phyloP scores from a whole-genome alignment of 1,140 invertebrate genomes.

The Diploscapter pachys region DNA sequence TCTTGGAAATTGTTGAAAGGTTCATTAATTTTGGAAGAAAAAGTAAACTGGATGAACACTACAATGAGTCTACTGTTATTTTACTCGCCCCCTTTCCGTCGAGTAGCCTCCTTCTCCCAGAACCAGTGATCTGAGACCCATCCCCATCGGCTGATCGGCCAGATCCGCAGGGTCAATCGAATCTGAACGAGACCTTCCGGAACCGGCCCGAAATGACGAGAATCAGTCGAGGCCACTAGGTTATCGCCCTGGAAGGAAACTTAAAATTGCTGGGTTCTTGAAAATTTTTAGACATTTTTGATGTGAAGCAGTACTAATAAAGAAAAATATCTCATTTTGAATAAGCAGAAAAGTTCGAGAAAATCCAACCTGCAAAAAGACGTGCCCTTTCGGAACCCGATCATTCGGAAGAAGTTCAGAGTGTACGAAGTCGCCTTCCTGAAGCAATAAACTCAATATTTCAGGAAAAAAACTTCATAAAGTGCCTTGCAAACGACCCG shows the following conservation, averaged over 20 bases:
- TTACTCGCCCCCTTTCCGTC: no score
- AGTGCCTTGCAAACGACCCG: conserved; percentile 25
- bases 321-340: background rate
- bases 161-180: conserved; percentile 28
- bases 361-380: conserved; percentile 71
- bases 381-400: conserved; percentile 74
- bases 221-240: conserved; percentile 78
- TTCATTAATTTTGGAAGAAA: no score
- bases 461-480: conserved; percentile 7
- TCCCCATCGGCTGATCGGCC: conserved; percentile 29
- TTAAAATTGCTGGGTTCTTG: background rate
- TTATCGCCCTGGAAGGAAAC: conserved; percentile 80
- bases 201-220: conserved; percentile 79
- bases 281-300: no score
- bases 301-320: no score
- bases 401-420: conserved; percentile 31
- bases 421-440: conserved; percentile 29
- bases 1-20: no score
- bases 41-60: no score
- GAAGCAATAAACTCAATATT: background rate
- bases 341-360: background rate
- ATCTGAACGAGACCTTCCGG: conserved; percentile 69
- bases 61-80: no score
- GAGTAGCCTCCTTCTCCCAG: conserved; percentile 24
- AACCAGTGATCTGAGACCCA: conserved; percentile 40